Base-by-base conservation (phyloP, 2,888 invertebrate species). In the Lasiommata megera region DNA sequence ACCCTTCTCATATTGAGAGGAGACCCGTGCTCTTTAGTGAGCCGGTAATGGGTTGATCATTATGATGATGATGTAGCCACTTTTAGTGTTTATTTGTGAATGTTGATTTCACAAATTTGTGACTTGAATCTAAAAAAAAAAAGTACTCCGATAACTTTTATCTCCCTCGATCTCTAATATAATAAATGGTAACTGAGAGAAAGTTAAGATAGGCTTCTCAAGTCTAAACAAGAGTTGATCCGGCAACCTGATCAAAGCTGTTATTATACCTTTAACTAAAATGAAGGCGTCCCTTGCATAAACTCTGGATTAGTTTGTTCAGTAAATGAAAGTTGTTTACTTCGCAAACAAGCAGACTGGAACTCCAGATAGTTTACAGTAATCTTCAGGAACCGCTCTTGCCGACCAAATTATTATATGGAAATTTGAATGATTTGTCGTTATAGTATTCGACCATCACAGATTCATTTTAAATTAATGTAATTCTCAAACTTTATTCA, bases 261-360 rank as follows among this genome's bases (percentile, higher is more conserved):
- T 18, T 52, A 52, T 52, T 29, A 52, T 52, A 41, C 41, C 41
- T 52, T 51, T 31, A 52, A 52, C 52, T 37, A 41, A 52, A 52
- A 52, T 41, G 40, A 52, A 52, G 40, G 52, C 52, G 41, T 41
- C 52, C 52, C 52, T 52, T 52, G 41, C 41, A 52, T 52, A 52
- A 52, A 52, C 52, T 52, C 52, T 41, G 52, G 50, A 50, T 50
- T 56, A 41, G 43, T 44, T 51, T 51, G 56, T 44, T 52, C 43
- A 17, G 37, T 46, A 48, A 23, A 48, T 44, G 54, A 57, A 57
- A 44, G 14, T 41, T 41, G 52, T 52, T 52, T 40, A 41, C 52
- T 52, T 52, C 31, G 41, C 40, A 31, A 52, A 52, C 52, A 41
- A 31, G 31, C 40, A 14, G 44, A 16, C n/a, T 23, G 5, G 41